Base-by-base conservation (phyloP, 1,140 invertebrate genomes). In the Drosophila lini region DNA sequence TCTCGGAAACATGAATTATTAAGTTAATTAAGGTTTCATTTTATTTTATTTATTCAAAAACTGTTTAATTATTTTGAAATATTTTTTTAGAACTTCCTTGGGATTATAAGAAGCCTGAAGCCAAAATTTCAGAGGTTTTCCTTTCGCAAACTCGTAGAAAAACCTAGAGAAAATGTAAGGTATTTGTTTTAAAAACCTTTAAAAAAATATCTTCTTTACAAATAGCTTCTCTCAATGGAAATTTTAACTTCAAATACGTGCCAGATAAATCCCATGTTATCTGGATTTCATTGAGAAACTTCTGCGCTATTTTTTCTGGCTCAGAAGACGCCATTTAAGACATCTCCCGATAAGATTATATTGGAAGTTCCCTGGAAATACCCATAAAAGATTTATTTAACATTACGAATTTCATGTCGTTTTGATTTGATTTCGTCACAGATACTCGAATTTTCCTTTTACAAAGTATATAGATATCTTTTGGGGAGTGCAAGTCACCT, bases 221-320 rank as follows among this genome's bases (percentile, higher is more conserved):
- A 28, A 0, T 13, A 28, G 19, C 16, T 28, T 50, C 34, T 15
- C 6, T 41, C 9, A 70, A 28, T 45, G 67, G 48, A 56, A 56
- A 70, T 32, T 45, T 71, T 65, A 9, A 5, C 34, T 8, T 1
- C 22, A 60, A 32, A 10, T 22, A 45, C 9, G 15, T 50, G 15
- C 10, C 19, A 36, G 52, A 41, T 42, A 50, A 71, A 71, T 59
- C 52, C 44, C 68, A 13, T 32, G 52, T 25, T 71, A 71, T 71
- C 69, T 42, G 53, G 7, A 22, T 50, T 71, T 71, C 52, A 71
- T 71, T 71, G 68, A 71, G 48, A 38, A 71, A 42, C 31, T 67
- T 47, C 7, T 13, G 15, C 28, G n/a, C 5, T n/a, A 22, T 6
- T 19, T 34, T 34, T 16, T 52, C 11, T 52, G n/a, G 5, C 42